Percentiles rank a stretch among this genome's conserved stretches.
Conservation (phyloP, 2,113 vertebrate species). For the Patagioenas fasciata region DNA sequence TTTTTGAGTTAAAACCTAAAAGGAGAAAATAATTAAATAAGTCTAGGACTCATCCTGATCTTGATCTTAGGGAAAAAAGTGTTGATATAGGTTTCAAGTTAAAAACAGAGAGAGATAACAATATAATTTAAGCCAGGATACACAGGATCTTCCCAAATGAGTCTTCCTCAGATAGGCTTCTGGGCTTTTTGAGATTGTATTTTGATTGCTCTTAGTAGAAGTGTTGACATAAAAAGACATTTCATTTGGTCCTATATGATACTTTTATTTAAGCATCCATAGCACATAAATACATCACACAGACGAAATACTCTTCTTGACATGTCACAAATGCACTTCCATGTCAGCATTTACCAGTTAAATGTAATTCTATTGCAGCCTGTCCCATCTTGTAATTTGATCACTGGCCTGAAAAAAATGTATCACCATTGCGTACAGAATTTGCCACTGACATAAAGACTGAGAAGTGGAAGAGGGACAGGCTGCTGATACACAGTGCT, state of each 20-base stretch:
- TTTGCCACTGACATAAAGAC: not conserved
- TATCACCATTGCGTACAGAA: not conserved
- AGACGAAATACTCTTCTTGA: not conserved
- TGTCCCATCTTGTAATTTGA: not conserved
- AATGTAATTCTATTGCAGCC: not conserved
- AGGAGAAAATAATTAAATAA: not conserved
- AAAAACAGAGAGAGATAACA: not conserved
- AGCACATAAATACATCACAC: not conserved
- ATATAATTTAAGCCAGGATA: not conserved
- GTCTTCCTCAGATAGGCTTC: not conserved
- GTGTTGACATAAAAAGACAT: not conserved
- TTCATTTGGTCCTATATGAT: not conserved
- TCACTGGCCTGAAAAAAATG: not conserved
- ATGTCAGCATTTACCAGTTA: not conserved
- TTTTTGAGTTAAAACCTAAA: not conserved
- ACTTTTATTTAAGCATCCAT: not conserved
- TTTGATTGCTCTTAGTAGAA: not conserved
- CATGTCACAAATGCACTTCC: not conserved
- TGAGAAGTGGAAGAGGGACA: not conserved
- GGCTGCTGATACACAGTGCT: not conserved
- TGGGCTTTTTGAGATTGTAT: not conserved
- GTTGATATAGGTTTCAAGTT: not conserved
- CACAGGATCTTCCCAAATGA: not conserved
- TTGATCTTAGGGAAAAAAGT: not conserved
- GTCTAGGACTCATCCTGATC: not conserved